phyloP scores from a whole-genome alignment of 64 coral and sea anemone genomes.

The Catalaphyllia jardinei region DNA sequence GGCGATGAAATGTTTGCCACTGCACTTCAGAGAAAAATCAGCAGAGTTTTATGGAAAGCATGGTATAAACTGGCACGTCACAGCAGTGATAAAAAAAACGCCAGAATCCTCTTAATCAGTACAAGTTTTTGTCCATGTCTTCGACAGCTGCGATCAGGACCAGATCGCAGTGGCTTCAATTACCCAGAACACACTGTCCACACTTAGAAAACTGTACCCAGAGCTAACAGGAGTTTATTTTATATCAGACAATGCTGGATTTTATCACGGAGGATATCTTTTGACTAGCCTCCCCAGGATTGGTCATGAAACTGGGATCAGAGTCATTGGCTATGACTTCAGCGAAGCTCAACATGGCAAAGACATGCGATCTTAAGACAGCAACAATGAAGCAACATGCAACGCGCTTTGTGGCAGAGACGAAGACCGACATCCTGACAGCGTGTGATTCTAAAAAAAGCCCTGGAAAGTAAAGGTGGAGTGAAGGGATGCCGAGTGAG shows the following conservation, averaged over 20 bases:
- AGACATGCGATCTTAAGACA: slow-evolving; percentile 21
- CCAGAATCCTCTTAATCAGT: not conserved
- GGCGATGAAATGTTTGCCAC: slow-evolving; percentile 49
- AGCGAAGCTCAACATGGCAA: slow-evolving; percentile 29
- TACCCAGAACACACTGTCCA: not conserved
- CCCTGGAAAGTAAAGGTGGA: slow-evolving; percentile 44
- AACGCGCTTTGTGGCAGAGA: slow-evolving; percentile 30
- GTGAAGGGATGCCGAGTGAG: slow-evolving; percentile 41
- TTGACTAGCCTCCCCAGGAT: slow-evolving; percentile 30
- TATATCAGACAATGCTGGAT: not conserved
- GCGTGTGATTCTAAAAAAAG: slow-evolving; percentile 22
- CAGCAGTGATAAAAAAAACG: slow-evolving; percentile 9
- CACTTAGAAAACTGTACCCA: not conserved
- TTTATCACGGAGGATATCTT: slow-evolving; percentile 35
- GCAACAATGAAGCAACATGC: slow-evolving; percentile 36
- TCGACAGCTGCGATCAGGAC: not conserved
- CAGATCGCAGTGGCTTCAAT: not conserved
- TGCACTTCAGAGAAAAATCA: slow-evolving; percentile 7
- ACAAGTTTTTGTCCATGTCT: not conserved
- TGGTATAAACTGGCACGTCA: slow-evolving; percentile 39
- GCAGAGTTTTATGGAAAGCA: slow-evolving; percentile 26
- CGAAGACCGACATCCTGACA: slow-evolving; percentile 46
- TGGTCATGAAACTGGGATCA: slow-evolving; percentile 19
- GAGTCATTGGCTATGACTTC: slow-evolving; percentile 26
- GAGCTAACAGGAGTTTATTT: slow-evolving; percentile 1